Evolutionary conservation across 2,113 vertebrate species (phyloP).

Genomic region (Microcebus jonahi): DNA sequence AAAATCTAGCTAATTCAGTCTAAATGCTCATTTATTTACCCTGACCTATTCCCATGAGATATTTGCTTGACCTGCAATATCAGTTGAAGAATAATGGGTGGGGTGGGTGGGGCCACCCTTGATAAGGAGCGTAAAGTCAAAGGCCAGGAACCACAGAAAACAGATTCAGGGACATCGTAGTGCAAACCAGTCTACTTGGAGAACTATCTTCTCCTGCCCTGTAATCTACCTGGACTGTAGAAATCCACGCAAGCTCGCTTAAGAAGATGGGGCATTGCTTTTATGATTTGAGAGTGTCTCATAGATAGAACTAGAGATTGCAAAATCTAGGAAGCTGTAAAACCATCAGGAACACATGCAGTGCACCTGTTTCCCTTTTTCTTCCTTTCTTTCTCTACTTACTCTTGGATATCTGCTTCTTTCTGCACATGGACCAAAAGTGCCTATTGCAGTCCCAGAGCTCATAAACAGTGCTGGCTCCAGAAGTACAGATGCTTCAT

Average conservation of each 20-base stretch:
- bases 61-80: constrained; percentile 41
- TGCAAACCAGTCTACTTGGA: background rate
- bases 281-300: background rate
- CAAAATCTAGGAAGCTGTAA: background rate
- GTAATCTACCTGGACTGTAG: background rate
- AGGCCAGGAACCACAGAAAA: constrained; percentile 48
- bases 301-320: background rate
- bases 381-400: background rate
- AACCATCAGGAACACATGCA: background rate
- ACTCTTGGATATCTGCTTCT: background rate
- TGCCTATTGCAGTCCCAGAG: background rate
- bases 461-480: background rate
- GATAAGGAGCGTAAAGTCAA: constrained; percentile 69
- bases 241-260: background rate
- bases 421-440: background rate
- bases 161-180: background rate
- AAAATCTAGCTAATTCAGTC: constrained; percentile 26
- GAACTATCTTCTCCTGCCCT: background rate
- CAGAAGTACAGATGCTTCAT: background rate
- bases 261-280: background rate
- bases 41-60: constrained; percentile 44
- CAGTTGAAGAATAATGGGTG: constrained; percentile 28
- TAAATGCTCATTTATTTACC: constrained; percentile 32
- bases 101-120: constrained; percentile 9
- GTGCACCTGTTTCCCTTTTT: background rate